Evolutionary conservation across 2,113 vertebrate species (phyloP).

Genomic region (Xenopus borealis): DNA sequence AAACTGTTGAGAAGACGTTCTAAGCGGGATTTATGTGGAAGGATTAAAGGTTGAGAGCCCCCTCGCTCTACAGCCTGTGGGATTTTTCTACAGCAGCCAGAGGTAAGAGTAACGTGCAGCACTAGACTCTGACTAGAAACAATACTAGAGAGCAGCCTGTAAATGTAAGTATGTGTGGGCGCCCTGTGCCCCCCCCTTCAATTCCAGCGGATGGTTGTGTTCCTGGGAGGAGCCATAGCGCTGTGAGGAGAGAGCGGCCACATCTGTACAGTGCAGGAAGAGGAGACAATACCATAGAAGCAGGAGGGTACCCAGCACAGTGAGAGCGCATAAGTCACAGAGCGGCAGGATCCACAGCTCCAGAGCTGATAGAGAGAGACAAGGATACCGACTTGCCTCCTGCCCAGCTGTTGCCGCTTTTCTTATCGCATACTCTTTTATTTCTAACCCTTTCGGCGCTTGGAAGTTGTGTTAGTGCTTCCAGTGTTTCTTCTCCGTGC

Average conservation of each 20-base stretch:
- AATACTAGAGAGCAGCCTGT: no score
- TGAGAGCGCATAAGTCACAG: background rate
- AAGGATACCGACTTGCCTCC: background rate
- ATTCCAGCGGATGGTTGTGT: constrained; percentile 38
- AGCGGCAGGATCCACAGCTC: background rate
- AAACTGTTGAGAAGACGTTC: no score
- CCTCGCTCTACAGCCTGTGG: no score
- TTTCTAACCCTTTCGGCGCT: background rate
- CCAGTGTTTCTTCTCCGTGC: background rate
- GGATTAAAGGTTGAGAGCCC: no score
- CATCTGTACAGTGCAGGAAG: constrained; percentile 33
- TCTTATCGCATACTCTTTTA: background rate
- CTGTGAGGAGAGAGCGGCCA: constrained; percentile 18
- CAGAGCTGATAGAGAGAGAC: background rate
- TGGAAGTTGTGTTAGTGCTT: background rate
- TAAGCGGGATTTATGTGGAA: no score
- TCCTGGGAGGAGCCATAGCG: constrained; percentile 36
- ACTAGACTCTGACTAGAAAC: no score
- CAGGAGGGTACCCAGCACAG: background rate
- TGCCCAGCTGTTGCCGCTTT: constrained; percentile 17
- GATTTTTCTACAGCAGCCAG: no score
- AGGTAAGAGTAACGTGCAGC: no score
- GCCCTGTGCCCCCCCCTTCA: constrained; percentile 5
- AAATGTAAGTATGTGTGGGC: background rate
- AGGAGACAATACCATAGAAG: constrained; percentile 29